A percentile compares a stretch with the other conserved stretches of the same genome.
Conservation (phyloP, 2,888 invertebrate genomes). For the Hypolimnas misippus region DNA sequence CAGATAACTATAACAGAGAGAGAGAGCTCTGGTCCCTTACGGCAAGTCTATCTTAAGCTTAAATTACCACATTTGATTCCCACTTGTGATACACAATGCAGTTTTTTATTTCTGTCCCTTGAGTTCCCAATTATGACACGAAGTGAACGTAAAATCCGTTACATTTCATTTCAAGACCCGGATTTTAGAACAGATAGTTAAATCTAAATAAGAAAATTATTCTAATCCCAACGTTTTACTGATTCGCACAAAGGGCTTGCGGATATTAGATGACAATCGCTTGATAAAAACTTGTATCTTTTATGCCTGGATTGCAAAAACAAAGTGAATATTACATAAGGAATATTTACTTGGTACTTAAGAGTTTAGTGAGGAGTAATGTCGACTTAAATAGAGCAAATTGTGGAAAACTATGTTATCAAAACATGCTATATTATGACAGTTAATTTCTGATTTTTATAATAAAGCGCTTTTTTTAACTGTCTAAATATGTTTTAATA, state of each 20-base stretch:
- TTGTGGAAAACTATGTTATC: too few relatives aligned
- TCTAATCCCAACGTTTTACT: not conserved
- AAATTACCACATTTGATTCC: not conserved
- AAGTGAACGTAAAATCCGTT: not conserved
- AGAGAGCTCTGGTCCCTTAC: not conserved
- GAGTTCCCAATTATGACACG: not conserved
- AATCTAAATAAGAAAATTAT: conserved; percentile 7
- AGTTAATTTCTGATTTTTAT: too few relatives aligned
- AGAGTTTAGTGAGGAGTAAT: too few relatives aligned
- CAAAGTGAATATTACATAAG: too few relatives aligned
- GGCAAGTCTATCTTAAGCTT: not conserved
- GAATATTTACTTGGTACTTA: too few relatives aligned
- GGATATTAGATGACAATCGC: not conserved
- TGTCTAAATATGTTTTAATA: too few relatives aligned
- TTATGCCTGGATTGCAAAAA: not conserved
- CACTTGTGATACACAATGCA: not conserved
- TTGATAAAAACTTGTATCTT: not conserved
- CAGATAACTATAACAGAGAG: too few relatives aligned
- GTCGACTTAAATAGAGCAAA: too few relatives aligned
- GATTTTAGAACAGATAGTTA: not conserved
- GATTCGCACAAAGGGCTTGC: not conserved
- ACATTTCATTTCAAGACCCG: not conserved
- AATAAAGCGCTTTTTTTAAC: too few relatives aligned
- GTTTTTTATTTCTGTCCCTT: too few relatives aligned
- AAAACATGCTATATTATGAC: too few relatives aligned